These are phyloP conservation scores for Strigamia crassipes DNA, from an alignment of 2,888 invertebrate species.

Conservation along the genomic window DNA sequence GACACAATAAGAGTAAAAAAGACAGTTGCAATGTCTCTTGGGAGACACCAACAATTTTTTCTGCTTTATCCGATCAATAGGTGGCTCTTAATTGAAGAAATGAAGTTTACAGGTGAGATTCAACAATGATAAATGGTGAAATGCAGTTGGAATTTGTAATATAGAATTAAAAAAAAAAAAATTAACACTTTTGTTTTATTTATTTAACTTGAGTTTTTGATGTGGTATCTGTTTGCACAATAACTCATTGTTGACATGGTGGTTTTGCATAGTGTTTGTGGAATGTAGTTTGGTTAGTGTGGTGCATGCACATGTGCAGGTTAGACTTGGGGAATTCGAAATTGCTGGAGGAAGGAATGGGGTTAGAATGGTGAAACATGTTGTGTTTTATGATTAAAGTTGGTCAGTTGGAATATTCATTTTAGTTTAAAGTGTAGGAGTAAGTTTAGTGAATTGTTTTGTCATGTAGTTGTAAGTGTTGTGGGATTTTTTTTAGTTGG, in stretches of 20 bases:
- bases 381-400: no score
- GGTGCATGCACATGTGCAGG: neutral
- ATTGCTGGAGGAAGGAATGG: neutral
- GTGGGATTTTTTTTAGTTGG: no score
- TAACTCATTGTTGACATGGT: neutral
- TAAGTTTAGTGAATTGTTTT: no score
- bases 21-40: slow-evolving; percentile 11
- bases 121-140: neutral
- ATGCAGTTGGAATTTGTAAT: no score
- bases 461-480: no score
- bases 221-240: neutral
- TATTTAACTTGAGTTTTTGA: neutral
- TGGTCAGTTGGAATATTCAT: no score
- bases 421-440: no score
- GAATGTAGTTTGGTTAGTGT: neutral
- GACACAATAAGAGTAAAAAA: neutral
- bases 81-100: neutral
- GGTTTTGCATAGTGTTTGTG: neutral
- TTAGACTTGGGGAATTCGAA: neutral
- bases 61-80: neutral
- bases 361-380: no score
- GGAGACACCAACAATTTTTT: neutral
- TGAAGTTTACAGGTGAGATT: neutral
- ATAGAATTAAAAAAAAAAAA: no score
- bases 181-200: no score